phyloP scores from a whole-genome alignment of 37 sponge, comb jelly and placozoan genomes.

The Dysidea cf. avara region DNA sequence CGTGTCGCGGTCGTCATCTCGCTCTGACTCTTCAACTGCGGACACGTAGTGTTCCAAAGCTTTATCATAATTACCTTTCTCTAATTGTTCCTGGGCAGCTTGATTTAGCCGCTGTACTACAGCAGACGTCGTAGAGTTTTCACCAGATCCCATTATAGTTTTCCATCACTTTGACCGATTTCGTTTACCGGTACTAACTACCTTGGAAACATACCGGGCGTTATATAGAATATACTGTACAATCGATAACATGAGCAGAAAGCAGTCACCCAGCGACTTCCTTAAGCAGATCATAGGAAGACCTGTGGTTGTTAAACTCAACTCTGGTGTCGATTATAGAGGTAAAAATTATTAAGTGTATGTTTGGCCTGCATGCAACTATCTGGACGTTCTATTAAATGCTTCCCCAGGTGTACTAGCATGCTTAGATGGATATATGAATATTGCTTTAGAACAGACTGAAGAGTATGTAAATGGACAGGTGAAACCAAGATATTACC shows the following conservation, averaged over 20 bases:
- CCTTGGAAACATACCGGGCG: no score
- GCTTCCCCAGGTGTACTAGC: constrained; percentile 70
- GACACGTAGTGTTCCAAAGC: constrained; percentile 51
- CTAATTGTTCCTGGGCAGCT: constrained; percentile 34
- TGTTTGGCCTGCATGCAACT: constrained; percentile 9
- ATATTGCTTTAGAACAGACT: constrained; percentile 98
- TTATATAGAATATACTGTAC: no score
- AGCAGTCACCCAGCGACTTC: constrained; percentile 96
- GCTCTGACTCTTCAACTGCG: constrained; percentile 31
- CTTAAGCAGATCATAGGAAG: constrained; percentile 96
- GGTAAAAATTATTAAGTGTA: constrained; percentile 33
- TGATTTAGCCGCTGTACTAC: no score
- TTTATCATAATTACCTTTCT: constrained; percentile 41
- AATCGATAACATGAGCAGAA: constrained; percentile 64
- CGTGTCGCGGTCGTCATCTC: neutral
- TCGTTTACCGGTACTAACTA: no score
- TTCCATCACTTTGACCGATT: no score
- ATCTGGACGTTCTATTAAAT: no score
- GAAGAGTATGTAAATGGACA: constrained; percentile 99
- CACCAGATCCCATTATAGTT: no score
- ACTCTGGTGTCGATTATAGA: constrained; percentile 98
- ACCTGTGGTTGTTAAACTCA: constrained; percentile 95
- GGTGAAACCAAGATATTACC: constrained; percentile 8
- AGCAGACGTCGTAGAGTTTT: no score
- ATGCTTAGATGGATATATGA: constrained; percentile 98